Evolutionary conservation across 1,140 invertebrate genomes (phyloP), one percentile per base, ranked within the genome.

Genomic region (Bombus ignitus): DNA sequence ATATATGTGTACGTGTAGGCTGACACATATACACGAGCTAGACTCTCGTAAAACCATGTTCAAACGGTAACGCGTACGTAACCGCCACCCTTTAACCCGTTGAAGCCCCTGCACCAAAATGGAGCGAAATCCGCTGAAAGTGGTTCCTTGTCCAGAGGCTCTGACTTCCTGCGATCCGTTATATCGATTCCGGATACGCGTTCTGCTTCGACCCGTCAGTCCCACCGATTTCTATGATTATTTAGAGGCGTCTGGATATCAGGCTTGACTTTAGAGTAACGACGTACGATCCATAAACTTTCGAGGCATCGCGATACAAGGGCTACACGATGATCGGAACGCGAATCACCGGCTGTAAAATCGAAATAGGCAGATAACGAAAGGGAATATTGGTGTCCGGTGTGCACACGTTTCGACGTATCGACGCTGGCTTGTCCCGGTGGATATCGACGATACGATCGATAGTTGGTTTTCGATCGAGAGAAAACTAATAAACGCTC

Each of bases 161-260:
- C 81, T 66, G 68, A 75, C 71, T 75, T 75, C 12, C 70, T 18
- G 44, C 28, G 76, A 85, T 62, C 68, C 37, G 59, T 65, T 68
- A 28, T 85, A 81, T 85, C 79, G 84, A 81, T 85, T 81, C 37
- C 35, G 22, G 70, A 80, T 85, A 66, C 32, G n/a, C 9, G 42
- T 62, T 79, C 8, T 6, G 10, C n/a, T 42, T 78, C 32, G 47
- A 8, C 32, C 25, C 5, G 8, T 37, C 18, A 3, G 28, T 3
- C 6, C 25, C 25, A 15, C 3, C 22, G 15, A n/a, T 82, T 39
- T 12, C 42, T 28, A 22, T 12, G 32, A 83, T 77, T 76, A 53
- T 70, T 68, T 68, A 76, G 62, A 35, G 13, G 22, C 62, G 72
- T 68, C 59, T 53, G 28, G 62, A 53, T 37, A 25, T 5, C 57